These are phyloP conservation scores for Phyllostomus hastatus DNA, from an alignment of 2,113 vertebrate genomes.

Conservation along the genomic window DNA sequence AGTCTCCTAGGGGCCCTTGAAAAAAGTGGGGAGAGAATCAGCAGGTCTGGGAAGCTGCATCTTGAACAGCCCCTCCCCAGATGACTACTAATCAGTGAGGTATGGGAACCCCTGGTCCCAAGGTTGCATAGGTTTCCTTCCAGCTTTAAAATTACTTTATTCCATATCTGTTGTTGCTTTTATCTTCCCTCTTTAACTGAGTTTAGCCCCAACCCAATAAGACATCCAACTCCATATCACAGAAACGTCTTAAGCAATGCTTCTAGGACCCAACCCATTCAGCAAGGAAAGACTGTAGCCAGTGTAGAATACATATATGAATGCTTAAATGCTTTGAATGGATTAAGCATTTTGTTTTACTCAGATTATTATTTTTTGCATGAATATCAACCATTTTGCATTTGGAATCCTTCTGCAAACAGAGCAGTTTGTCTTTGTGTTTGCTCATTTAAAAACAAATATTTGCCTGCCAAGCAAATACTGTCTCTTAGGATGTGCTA, in stretches of 20 bases:
- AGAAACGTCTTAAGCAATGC: background rate
- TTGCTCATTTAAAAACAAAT: conserved; percentile 99
- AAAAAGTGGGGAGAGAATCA: too few species aligned
- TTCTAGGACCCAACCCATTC: background rate
- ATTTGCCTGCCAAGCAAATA: conserved; percentile 96
- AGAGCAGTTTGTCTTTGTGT: conserved; percentile 95
- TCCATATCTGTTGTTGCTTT: background rate
- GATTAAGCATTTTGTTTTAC: conserved; percentile 71
- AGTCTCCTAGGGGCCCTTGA: background rate
- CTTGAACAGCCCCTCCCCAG: background rate
- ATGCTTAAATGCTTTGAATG: conserved; percentile 57
- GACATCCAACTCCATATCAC: background rate
- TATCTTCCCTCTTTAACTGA: background rate
- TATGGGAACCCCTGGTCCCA: background rate
- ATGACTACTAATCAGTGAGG: background rate
- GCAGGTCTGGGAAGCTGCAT: background rate
- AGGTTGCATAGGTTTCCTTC: background rate
- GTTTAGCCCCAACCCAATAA: background rate
- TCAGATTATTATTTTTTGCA: conserved; percentile 72
- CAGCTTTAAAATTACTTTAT: background rate
- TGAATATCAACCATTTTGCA: conserved; percentile 84
- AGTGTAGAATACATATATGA: background rate
- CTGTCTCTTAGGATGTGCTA: conserved; percentile 96
- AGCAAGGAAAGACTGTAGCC: background rate
- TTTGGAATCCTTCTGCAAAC: conserved; percentile 90